Conservation (phyloP, 2,797 vertebrate genomes). For the Fistularia commersonii region DNA sequence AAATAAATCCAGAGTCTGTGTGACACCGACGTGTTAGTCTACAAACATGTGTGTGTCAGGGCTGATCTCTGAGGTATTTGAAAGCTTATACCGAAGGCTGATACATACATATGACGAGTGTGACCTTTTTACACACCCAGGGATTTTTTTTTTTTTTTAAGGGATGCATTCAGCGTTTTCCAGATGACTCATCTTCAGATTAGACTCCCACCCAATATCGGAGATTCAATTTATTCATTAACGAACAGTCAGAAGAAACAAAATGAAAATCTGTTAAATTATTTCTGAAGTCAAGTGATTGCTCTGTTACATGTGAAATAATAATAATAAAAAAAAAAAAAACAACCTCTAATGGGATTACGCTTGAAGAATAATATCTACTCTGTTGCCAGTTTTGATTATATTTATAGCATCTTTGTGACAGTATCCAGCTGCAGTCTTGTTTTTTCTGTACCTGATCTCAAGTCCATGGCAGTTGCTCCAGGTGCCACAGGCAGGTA, state of each 20-base stretch:
- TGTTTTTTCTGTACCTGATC: too few species aligned
- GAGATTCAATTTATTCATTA: not conserved
- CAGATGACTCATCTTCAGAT: too few species aligned
- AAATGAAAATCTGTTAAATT: too few species aligned
- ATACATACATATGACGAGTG: not conserved
- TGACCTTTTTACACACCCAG: not conserved
- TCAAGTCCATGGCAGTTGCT: not conserved
- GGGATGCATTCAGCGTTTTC: not conserved
- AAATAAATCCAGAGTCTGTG: conserved; percentile 1
- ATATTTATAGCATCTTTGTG: too few species aligned
- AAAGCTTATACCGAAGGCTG: not conserved
- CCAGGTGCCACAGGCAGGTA: conserved; percentile 6
- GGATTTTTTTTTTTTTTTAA: not conserved
- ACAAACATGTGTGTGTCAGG: conserved; percentile 2
- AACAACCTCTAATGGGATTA: too few species aligned
- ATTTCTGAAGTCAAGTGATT: too few species aligned
- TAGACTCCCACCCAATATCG: not conserved
- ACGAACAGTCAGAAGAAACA: not conserved
- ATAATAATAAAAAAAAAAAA: too few species aligned
- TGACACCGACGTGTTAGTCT: conserved; percentile 7
- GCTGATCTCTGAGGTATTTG: not conserved
- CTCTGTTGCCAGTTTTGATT: too few species aligned
- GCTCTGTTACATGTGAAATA: too few species aligned
- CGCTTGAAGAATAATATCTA: too few species aligned
- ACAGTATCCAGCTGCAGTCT: too few species aligned